Conservation (phyloP, 2,888 invertebrate genomes). For the Drosophila picticornis region DNA sequence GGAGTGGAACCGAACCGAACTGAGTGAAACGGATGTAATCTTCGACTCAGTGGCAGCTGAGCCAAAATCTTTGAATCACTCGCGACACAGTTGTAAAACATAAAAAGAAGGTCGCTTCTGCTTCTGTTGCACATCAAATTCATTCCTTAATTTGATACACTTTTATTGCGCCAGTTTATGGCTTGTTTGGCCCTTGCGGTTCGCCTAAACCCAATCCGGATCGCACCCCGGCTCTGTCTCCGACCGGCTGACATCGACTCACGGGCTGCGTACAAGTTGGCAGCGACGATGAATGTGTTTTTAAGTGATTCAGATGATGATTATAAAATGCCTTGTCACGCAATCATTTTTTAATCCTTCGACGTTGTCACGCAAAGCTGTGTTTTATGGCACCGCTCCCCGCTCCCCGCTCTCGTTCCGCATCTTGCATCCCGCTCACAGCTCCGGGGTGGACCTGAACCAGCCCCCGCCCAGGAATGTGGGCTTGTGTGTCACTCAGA, state of each 20-base stretch:
- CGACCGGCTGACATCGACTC: conserved; percentile 8
- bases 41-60: conserved; percentile 11
- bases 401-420: conserved; percentile 8
- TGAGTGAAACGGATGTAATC: conserved; percentile 24
- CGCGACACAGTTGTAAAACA: conserved; percentile 35
- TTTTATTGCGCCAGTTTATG: conserved; percentile 79
- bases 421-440: conserved; percentile 3
- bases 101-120: conserved; percentile 24
- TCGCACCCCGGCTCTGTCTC: conserved; percentile 29
- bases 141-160: conserved; percentile 78
- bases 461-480: conserved; percentile 38
- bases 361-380: conserved; percentile 59
- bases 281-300: conserved; percentile 61
- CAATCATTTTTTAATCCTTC: conserved; percentile 81
- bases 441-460: background rate
- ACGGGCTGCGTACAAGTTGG: conserved; percentile 1
- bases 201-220: conserved; percentile 48
- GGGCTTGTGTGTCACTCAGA: conserved; percentile 62
- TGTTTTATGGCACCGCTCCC: conserved; percentile 54
- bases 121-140: conserved; percentile 56
- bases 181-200: conserved; percentile 76
- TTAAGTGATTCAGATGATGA: conserved; percentile 74
- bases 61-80: conserved; percentile 10
- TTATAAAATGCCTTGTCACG: conserved; percentile 82
- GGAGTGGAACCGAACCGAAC: conserved; percentile 7